Conservation (phyloP, 2,888 invertebrate species). For the Epinotia nisella region DNA sequence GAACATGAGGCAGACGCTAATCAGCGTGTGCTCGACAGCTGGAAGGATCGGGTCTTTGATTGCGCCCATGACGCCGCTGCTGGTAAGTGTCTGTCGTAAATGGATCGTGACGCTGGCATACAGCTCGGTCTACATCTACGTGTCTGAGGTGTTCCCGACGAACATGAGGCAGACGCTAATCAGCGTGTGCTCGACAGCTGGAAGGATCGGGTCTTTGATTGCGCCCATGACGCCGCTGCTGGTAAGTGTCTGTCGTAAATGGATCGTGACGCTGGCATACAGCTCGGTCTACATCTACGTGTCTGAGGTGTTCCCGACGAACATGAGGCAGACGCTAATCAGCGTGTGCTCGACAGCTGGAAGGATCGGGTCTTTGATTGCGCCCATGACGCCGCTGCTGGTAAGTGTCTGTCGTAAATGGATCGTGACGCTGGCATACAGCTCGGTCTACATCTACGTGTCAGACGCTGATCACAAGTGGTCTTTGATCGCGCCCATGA, state of each 20-base stretch:
- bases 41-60: constrained; percentile 88
- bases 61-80: constrained; percentile 87
- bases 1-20: constrained; percentile 86
- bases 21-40: constrained; percentile 88
- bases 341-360: constrained; percentile 88
- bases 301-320: constrained; percentile 56
- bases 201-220: constrained; percentile 87
- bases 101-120: constrained; percentile 88
- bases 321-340: constrained; percentile 82
- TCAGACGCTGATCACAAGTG: constrained; percentile 88
- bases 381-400: constrained; percentile 87
- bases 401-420: constrained; percentile 65
- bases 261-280: background rate
- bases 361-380: constrained; percentile 87
- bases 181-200: constrained; percentile 87
- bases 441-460: constrained; percentile 87
- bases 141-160: constrained; percentile 63
- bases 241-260: constrained; percentile 68
- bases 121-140: constrained; percentile 87
- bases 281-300: constrained; percentile 87
- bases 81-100: constrained; percentile 74
- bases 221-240: constrained; percentile 88
- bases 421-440: background rate
- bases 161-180: constrained; percentile 81
- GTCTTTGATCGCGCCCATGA: constrained; percentile 87